Evolutionary conservation across 2,113 vertebrate genomes (phyloP).

Genomic region (Eulemur rufifrons): DNA sequence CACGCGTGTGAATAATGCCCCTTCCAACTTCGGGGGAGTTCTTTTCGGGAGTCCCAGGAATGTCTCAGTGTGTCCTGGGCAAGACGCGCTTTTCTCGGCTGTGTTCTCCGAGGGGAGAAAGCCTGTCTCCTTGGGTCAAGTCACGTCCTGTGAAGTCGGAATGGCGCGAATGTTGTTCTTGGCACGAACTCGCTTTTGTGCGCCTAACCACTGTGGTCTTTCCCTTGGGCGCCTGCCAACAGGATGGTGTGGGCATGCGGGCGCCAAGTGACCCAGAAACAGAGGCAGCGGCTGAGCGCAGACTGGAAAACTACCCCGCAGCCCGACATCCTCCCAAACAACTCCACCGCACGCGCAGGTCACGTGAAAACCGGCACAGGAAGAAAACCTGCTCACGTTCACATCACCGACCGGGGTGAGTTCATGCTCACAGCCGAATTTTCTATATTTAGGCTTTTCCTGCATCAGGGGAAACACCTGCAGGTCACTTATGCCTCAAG

Average conservation of each 20-base stretch:
- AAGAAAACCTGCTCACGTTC: rapidly evolving
- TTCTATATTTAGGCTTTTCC: neutral
- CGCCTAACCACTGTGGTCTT: neutral
- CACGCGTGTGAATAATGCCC: neutral
- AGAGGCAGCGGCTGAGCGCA: neutral
- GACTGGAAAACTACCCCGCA: neutral
- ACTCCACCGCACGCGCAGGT: rapidly evolving
- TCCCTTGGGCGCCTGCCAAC: slow-evolving; percentile 33
- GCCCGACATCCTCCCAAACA: neutral
- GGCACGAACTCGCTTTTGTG: neutral
- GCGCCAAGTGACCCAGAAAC: slow-evolving; percentile 48
- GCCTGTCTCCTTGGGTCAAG: neutral
- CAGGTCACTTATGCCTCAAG: neutral
- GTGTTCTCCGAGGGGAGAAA: neutral
- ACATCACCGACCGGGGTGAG: rapidly evolving
- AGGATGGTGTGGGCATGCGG: neutral
- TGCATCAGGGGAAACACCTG: neutral
- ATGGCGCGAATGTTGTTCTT: neutral
- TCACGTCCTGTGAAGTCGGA: neutral
- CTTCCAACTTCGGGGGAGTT: neutral
- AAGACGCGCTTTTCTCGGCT: rapidly evolving
- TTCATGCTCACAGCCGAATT: neutral
- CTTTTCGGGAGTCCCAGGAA: neutral
- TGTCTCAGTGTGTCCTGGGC: neutral
- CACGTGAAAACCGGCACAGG: neutral